Conservation (phyloP, 1,140 invertebrate species). For the Hyphantria cunea region DNA sequence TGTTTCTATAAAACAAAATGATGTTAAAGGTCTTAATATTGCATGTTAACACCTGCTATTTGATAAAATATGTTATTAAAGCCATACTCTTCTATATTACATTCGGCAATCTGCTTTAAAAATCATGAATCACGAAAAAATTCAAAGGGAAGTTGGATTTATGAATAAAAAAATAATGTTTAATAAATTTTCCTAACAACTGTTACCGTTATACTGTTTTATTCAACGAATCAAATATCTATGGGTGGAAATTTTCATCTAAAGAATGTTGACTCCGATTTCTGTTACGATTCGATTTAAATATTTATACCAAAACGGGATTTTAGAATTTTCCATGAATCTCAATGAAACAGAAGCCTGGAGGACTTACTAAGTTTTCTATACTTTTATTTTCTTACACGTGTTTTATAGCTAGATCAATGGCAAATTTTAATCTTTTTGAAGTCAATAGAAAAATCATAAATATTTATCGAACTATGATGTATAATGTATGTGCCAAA, state of each 20-base stretch:
- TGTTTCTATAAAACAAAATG: too few relatives aligned
- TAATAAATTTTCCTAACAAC: conserved; percentile 14
- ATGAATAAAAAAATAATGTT: conserved; percentile 20
- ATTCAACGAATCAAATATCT: conserved; percentile 29
- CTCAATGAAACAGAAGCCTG: background rate
- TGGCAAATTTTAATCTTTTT: too few relatives aligned
- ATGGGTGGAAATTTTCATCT: conserved; percentile 6
- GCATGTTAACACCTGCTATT: background rate
- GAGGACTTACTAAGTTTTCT: background rate
- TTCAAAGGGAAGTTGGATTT: conserved; percentile 12
- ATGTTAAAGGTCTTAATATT: too few relatives aligned
- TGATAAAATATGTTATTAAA: background rate
- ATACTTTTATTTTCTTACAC: too few relatives aligned
- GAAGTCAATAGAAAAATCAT: too few relatives aligned
- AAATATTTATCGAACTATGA: too few relatives aligned
- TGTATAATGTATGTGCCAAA: too few relatives aligned
- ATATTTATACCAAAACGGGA: conserved; percentile 7
- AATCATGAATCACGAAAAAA: conserved; percentile 16
- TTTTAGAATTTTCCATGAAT: conserved; percentile 19
- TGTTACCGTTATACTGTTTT: conserved; percentile 24
- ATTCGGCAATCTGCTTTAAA: conserved; percentile 15
- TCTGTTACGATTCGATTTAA: conserved; percentile 23
- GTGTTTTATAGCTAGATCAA: too few relatives aligned
- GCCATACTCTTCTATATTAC: conserved; percentile 11
- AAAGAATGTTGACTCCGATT: conserved; percentile 19